Evolutionary conservation across 2,113 vertebrate genomes (phyloP), one percentile per base, ranked within the genome.

Genomic region (Hyperopisus bebe): DNA sequence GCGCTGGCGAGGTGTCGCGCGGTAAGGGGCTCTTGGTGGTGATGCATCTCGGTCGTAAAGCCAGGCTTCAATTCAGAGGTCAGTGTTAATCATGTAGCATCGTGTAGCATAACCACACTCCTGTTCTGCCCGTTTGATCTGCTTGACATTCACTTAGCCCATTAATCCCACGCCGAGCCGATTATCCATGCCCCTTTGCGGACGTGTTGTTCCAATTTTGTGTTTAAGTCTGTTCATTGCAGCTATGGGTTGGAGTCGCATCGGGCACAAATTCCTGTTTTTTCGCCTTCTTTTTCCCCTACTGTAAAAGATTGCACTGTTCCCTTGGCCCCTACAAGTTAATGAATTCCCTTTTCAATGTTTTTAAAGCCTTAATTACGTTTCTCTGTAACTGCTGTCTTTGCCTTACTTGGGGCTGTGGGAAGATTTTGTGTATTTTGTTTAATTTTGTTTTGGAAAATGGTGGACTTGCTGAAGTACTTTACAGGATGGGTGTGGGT

Each of bases 301-400:
- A 47, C 10, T 15, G 44, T 80, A 24, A 80, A 86, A 90, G 46
- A 90, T 70, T 53, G 35, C 2, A 27, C 62, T 35, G 27, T 70
- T 66, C 46, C 66, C 87, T 1, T 15, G 35, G 53, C 74, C 89
- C 90, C 87, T 91, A 90, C 89, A 50, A 89, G 90, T 86, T 91
- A 91, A 91, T 92, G 91, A 91, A 92, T 92, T 90, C 90, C 89
- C 74, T 90, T 92, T 90, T 91, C 90, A 92, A 92, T 91, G 90
- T 92, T 90, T 92, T 91, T 87, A 91, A 91, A 87, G 27, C 48
- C 31, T 87, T 53, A 87, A 87, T 55, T 87, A 53, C 8, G 19
- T 35, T 51, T 86, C 8, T 47, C 46, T 53, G 47, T 53, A 86
- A 53, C 48, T 17, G 5, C 27, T 31, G 27, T 35, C 85, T 53